Evolutionary conservation across 2,113 vertebrate genomes (phyloP).

Genomic region (Mustelus asterias): DNA sequence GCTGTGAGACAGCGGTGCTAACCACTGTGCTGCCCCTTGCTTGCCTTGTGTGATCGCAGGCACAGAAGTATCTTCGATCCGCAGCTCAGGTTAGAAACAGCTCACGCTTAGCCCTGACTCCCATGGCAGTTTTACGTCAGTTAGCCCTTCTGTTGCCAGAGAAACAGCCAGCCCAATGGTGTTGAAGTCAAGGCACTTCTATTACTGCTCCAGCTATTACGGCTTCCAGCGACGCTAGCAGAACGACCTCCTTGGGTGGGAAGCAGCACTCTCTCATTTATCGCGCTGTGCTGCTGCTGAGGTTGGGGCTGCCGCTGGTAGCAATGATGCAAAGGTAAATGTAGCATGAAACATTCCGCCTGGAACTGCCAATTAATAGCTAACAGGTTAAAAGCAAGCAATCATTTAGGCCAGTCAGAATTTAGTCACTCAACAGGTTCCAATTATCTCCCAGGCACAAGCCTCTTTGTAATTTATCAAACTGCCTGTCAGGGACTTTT

Average conservation of each 20-base stretch:
- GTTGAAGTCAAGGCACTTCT: neutral
- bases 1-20: too few species aligned
- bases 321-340: slow-evolving; percentile 9
- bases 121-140: neutral
- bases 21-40: too few species aligned
- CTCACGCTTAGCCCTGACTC: neutral
- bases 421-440: slow-evolving; percentile 28
- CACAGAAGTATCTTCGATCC: neutral
- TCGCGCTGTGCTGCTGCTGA: neutral
- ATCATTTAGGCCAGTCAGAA: slow-evolving; percentile 26
- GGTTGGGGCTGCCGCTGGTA: neutral
- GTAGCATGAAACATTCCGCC: neutral
- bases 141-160: neutral
- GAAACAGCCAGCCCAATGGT: neutral
- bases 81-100: neutral
- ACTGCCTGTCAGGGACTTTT: neutral
- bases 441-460: slow-evolving; percentile 20
- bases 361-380: slow-evolving; percentile 24
- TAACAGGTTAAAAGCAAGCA: slow-evolving; percentile 32
- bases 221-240: neutral
- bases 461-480: slow-evolving; percentile 10
- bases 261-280: neutral
- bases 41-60: neutral
- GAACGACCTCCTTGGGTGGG: neutral
- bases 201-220: neutral